phyloP scores from a whole-genome alignment of 2,888 invertebrate genomes.

The Macroteleia sp. region DNA sequence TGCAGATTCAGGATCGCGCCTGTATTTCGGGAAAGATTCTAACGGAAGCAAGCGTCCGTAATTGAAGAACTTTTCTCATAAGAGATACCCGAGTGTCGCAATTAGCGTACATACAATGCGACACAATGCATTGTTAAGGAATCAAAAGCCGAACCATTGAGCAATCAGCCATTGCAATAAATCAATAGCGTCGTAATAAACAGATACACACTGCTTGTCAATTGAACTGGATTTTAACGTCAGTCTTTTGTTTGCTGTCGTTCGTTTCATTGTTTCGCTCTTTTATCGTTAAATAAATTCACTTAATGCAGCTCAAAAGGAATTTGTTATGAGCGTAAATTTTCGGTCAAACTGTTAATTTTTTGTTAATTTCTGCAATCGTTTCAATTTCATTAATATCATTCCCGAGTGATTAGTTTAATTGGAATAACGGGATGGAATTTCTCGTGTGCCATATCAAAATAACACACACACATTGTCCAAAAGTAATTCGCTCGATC shows the following conservation, averaged over 20 bases:
- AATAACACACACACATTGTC: too few species aligned
- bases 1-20: background rate
- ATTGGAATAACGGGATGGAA: too few species aligned
- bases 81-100: slow-evolving; percentile 37
- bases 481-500: too few species aligned
- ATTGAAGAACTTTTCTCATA: slow-evolving; percentile 26
- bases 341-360: background rate
- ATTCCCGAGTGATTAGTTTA: too few species aligned
- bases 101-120: slow-evolving; percentile 51
- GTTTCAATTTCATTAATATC: too few species aligned
- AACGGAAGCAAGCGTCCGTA: background rate
- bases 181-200: slow-evolving; percentile 47
- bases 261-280: slow-evolving; percentile 3
- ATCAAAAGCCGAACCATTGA: slow-evolving; percentile 51
- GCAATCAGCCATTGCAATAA: slow-evolving; percentile 49
- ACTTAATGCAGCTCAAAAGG: background rate
- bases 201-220: slow-evolving; percentile 16
- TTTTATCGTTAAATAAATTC: slow-evolving; percentile 9
- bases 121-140: slow-evolving; percentile 51
- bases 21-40: slow-evolving; percentile 19
- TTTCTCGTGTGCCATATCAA: too few species aligned
- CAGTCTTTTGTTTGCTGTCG: slow-evolving; percentile 15
- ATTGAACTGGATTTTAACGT: slow-evolving; percentile 33
- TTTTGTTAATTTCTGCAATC: background rate
- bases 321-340: background rate